Base-by-base conservation (phyloP, 2,888 invertebrate genomes). In the Mesorhabditis belari region DNA sequence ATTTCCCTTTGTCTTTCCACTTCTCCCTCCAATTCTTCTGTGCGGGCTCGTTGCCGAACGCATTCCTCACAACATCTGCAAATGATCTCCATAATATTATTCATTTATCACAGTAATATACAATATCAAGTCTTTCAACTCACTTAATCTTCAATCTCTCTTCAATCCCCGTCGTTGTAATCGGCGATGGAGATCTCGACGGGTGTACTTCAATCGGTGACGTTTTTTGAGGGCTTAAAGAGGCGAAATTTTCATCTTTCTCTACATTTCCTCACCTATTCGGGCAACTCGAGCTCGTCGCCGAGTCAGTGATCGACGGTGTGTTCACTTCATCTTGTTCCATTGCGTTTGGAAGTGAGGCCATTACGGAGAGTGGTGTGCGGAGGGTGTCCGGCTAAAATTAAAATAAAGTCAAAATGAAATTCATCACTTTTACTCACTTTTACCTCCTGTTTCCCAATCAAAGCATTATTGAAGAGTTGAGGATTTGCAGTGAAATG, bases 401-500 rank as follows among this genome's bases (percentile, higher is more conserved):
- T 1, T n/a, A n/a, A n/a, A n/a, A n/a, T n/a, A n/a, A n/a, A n/a
- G n/a, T n/a, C n/a, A n/a, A n/a, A n/a, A n/a, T n/a, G n/a, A n/a
- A n/a, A n/a, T n/a, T n/a, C n/a, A n/a, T n/a, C n/a, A n/a, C n/a
- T n/a, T n/a, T n/a, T n/a, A n/a, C n/a, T n/a, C n/a, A n/a, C n/a
- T 35, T 35, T 35, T 35, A 17, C 35, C 12, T 9, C n/a, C n/a
- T 17, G 1, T 35, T 35, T 35, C 12, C 2, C n/a, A 2, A 9
- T 9, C 44, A 1, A 9, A n/a, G n/a, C 12, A 9, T 35, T 9
- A 17, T 35, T 9, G 44, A 35, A n/a, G 12, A 1, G 44, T 35
- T 35, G 12, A 35, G n/a, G 44, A 17, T 35, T n/a, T 9, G 44
- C 12, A 35, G 12, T 58, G 59, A 60, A 63, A 26, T 57, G 60